phyloP scores from a whole-genome alignment of 2,797 vertebrate genomes.

The Gallinago solitaria region DNA sequence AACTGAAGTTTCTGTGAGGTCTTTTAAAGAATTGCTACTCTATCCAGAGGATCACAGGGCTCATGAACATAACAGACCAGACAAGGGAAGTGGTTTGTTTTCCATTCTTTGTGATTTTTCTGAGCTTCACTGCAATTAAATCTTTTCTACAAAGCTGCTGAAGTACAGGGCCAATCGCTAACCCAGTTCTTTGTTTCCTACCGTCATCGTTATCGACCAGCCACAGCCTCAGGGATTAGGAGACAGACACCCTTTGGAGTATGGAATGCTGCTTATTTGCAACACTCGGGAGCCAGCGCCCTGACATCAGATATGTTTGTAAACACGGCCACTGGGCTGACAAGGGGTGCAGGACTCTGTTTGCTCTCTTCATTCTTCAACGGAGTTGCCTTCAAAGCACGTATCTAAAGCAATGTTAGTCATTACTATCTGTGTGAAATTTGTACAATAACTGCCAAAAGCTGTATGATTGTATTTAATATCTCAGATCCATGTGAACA shows the following conservation, averaged over 20 bases:
- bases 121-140: slow-evolving; percentile 1
- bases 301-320: slow-evolving; percentile 49
- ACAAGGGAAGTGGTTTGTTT: background rate
- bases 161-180: slow-evolving; percentile 35
- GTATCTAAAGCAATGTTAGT: slow-evolving; percentile 34
- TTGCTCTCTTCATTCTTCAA: slow-evolving; percentile 21
- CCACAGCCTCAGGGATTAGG: slow-evolving; percentile 55
- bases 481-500: slow-evolving; percentile 9
- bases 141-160: background rate
- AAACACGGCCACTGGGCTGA: background rate
- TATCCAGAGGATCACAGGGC: background rate
- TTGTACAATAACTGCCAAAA: slow-evolving; percentile 51
- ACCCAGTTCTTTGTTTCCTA: slow-evolving; percentile 16
- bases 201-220: slow-evolving; percentile 10
- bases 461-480: slow-evolving; percentile 43
- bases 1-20: background rate
- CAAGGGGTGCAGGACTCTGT: background rate
- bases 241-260: slow-evolving; percentile 40
- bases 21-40: background rate
- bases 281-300: background rate
- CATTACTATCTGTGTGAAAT: slow-evolving; percentile 26
- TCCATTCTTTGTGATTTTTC: background rate
- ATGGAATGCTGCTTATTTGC: slow-evolving; percentile 47
- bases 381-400: slow-evolving; percentile 30
- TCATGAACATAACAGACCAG: background rate